Evolutionary conservation across 1,140 invertebrate genomes (phyloP).

Genomic region (Drosophila virilis): DNA sequence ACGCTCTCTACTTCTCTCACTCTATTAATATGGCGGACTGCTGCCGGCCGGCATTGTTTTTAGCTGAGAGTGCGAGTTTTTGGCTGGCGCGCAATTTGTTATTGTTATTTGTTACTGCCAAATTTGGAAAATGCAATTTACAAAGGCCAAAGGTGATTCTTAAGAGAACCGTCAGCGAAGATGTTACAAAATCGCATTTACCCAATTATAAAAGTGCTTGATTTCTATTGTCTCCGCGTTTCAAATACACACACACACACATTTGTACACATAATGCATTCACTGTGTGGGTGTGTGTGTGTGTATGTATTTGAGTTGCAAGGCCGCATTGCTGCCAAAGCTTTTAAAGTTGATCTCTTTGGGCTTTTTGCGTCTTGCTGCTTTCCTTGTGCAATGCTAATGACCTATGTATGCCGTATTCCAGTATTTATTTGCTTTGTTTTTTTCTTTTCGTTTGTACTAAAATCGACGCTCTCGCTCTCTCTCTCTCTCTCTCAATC

Average conservation of each 20-base stretch:
- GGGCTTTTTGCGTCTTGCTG: constrained; percentile 32
- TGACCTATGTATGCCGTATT: constrained; percentile 39
- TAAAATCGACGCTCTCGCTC: constrained; percentile 10
- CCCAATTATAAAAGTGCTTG: constrained; percentile 8
- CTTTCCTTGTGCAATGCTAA: constrained; percentile 49
- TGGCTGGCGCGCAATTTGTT: constrained; percentile 42
- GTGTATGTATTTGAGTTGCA: constrained; percentile 12
- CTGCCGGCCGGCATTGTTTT: constrained; percentile 71
- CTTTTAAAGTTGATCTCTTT: constrained; percentile 35
- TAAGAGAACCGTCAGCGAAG: constrained; percentile 14
- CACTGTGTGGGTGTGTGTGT: constrained; percentile 29
- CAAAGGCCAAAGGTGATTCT: constrained; percentile 50
- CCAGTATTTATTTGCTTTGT: constrained; percentile 37
- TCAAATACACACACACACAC: constrained; percentile 1
- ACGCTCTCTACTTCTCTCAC: neutral
- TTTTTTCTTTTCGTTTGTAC: constrained; percentile 11
- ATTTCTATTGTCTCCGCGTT: constrained; percentile 14
- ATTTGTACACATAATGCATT: neutral
- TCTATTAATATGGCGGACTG: constrained; percentile 38
- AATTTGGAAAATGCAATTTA: constrained; percentile 38
- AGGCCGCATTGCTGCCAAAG: constrained; percentile 27
- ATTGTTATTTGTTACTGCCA: constrained; percentile 32
- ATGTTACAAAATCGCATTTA: constrained; percentile 16
- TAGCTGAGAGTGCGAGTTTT: constrained; percentile 57
- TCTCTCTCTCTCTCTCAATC: constrained; percentile 5